phyloP scores from a whole-genome alignment of 2,113 vertebrate species.

The Nerophis ophidion region DNA sequence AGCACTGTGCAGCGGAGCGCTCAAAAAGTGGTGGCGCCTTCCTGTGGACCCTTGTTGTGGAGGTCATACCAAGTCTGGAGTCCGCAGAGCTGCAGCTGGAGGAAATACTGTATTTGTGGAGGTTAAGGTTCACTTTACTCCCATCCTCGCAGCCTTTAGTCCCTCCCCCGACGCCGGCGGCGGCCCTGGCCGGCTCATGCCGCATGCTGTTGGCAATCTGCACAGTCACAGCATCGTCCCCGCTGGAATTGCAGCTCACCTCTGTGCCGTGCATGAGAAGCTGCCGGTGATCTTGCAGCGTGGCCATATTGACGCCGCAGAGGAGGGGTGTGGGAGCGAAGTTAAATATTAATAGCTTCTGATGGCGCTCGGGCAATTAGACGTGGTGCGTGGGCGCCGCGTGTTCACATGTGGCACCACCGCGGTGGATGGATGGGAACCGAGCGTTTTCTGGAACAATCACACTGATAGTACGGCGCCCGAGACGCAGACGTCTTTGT shows the following conservation, averaged over 20 bases:
- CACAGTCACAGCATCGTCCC: constrained; percentile 81
- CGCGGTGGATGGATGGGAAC: neutral
- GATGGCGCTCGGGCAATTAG: constrained; percentile 40
- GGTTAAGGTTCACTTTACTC: constrained; percentile 73
- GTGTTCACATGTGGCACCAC: constrained; percentile 45
- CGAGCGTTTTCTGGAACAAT: constrained; percentile 33
- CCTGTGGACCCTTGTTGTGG: constrained; percentile 59
- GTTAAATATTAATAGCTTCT: constrained; percentile 35
- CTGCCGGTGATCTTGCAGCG: constrained; percentile 82
- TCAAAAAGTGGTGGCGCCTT: constrained; percentile 90
- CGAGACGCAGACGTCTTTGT: constrained; percentile 52
- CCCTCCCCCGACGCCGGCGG: constrained; percentile 27
- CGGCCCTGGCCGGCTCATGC: constrained; percentile 42
- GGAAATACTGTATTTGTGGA: constrained; percentile 92
- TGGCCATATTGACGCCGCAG: constrained; percentile 78
- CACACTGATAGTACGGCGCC: constrained; percentile 42
- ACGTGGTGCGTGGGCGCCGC: constrained; percentile 30
- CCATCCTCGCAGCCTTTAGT: constrained; percentile 31
- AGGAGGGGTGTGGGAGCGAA: neutral
- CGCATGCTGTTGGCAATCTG: constrained; percentile 70
- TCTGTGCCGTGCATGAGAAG: constrained; percentile 84
- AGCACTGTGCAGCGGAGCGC: constrained; percentile 90
- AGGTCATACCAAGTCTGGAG: constrained; percentile 70
- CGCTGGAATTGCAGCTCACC: constrained; percentile 86
- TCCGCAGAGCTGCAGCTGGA: constrained; percentile 94